Evolutionary conservation across 2,113 vertebrate genomes (phyloP).

Genomic region (Prolemur simus): DNA sequence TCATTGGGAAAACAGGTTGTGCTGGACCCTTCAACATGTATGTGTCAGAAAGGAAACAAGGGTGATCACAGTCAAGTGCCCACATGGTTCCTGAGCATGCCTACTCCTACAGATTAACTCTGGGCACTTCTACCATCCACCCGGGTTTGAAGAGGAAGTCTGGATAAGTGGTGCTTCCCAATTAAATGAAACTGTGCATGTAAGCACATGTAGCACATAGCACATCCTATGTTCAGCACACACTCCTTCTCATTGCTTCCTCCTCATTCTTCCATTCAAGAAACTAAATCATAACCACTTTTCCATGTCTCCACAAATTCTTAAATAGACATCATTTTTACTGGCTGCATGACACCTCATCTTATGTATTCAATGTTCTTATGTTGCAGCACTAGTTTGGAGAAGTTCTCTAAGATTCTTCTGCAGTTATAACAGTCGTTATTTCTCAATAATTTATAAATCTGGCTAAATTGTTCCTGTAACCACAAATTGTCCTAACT

Average conservation of each 20-base stretch:
- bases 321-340: not conserved
- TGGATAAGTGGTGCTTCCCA: not conserved
- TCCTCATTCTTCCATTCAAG: not conserved
- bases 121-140: not conserved
- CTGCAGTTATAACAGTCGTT: not conserved
- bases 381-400: not conserved
- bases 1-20: not conserved
- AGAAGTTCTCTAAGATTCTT: not conserved
- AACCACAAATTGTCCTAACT: not conserved
- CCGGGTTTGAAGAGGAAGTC: not conserved
- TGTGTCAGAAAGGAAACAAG: not conserved
- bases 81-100: not conserved
- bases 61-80: not conserved
- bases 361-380: not conserved
- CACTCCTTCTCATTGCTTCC: not conserved
- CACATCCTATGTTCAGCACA: not conserved
- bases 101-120: not conserved
- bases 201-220: not conserved
- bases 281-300: not conserved
- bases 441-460: slow-evolving; percentile 10
- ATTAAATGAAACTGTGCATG: not conserved
- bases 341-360: not conserved
- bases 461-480: not conserved
- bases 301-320: not conserved
- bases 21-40: not conserved